Conservation (phyloP, 2,113 vertebrate genomes). For the Anolis sagrei region DNA sequence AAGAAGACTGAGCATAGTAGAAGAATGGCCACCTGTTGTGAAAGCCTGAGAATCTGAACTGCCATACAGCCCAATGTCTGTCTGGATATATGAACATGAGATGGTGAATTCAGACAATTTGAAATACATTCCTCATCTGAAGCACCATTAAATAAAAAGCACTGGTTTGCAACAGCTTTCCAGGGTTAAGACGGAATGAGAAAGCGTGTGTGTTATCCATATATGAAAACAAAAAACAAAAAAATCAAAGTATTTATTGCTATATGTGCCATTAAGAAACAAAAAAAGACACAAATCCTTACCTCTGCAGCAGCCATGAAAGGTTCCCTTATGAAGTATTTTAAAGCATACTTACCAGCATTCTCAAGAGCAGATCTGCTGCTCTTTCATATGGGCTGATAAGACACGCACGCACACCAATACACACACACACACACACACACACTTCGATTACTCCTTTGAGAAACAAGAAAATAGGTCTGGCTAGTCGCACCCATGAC, state of each 20-base stretch:
- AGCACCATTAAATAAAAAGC: constrained; percentile 73
- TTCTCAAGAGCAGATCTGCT: constrained; percentile 74
- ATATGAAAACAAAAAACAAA: constrained; percentile 36
- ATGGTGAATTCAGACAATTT: constrained; percentile 54
- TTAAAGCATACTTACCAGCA: constrained; percentile 75
- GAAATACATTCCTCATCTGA: constrained; percentile 75
- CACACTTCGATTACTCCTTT: constrained; percentile 64
- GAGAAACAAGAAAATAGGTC: constrained; percentile 69
- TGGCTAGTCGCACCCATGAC: constrained; percentile 81
- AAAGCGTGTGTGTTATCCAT: constrained; percentile 37
- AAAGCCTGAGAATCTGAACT: constrained; percentile 48
- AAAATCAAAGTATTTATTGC: constrained; percentile 74
- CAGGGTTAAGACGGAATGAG: constrained; percentile 42
- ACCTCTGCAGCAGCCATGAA: constrained; percentile 59
- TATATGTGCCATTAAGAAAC: constrained; percentile 67
- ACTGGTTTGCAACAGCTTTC: constrained; percentile 62
- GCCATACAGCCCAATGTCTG: constrained; percentile 49
- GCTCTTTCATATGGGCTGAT: constrained; percentile 76
- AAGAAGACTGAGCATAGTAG: constrained; percentile 44
- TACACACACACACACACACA: background rate
- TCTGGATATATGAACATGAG: constrained; percentile 64
- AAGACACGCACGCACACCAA: constrained; percentile 53
- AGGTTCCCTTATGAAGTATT: constrained; percentile 59
- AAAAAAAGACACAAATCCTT: constrained; percentile 44
- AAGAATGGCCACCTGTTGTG: constrained; percentile 7